Evolutionary conservation across 2,888 invertebrate species (phyloP), one percentile per base, ranked within the genome.

Genomic region (Strigamia crassipes): DNA sequence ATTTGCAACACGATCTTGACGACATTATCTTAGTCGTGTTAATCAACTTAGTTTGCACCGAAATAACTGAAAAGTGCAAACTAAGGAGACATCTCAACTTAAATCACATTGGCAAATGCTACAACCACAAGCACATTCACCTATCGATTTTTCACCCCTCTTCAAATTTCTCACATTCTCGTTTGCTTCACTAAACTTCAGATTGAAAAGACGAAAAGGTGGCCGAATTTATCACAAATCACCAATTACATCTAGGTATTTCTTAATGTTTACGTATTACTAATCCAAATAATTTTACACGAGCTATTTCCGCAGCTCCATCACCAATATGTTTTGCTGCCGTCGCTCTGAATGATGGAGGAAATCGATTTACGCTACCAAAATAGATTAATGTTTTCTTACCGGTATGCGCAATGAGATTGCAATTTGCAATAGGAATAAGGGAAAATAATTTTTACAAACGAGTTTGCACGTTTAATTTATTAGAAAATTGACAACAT

Each of bases 91-190:
- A 66, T 23, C 23, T 23, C 23, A 21, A 66, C 61, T 66, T 66
- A 66, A 66, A 66, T 66, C 61, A 66, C 61, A 66, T 23, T 66
- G 61, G n/a, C 61, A 66, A 66, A 66, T 66, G 61, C 61, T 66
- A 66, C 61, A 66, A 66, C 61, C 61, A 66, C 61, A 66, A 66
- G 61, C 61, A 66, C 61, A 66, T 66, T 66, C 61, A 66, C 61
- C 61, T 66, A 66, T 66, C 18, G 61, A 66, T 66, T 66, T 66
- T 66, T 66, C 61, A 66, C 21, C 61, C 61, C 23, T 18, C 23
- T 66, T 23, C 21, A 66, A 66, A 66, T 66, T 66, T 66, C 61
- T 66, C 61, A 66, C 21, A 66, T 66, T 66, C 61, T 66, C 61
- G 13, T 66, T 66, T 66, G 23, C 61, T 66, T 18, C 61, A 66